phyloP scores from a whole-genome alignment of 2,888 invertebrate genomes.

The Drosophila cracens region DNA sequence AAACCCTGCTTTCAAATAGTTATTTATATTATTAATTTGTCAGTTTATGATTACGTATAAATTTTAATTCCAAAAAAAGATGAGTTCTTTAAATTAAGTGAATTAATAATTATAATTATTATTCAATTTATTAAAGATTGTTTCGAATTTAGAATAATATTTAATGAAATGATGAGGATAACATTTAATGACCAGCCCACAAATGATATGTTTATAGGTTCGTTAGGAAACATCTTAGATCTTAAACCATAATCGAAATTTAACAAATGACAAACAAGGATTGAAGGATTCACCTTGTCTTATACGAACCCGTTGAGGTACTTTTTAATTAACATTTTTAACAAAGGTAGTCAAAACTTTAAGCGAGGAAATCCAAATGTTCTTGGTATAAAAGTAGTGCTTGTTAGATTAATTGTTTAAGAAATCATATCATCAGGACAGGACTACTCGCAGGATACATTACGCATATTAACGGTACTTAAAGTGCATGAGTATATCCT shows the following conservation, averaged over 20 bases:
- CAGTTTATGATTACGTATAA: neutral
- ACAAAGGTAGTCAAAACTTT: neutral
- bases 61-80: no score
- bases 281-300: neutral
- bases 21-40: neutral
- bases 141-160: no score
- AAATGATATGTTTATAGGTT: neutral
- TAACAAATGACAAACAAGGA: neutral
- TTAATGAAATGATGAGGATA: neutral
- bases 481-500: neutral
- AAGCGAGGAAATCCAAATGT: neutral
- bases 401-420: neutral
- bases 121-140: no score
- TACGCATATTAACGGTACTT: neutral
- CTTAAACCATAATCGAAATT: neutral
- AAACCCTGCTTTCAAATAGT: neutral
- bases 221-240: neutral
- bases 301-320: neutral
- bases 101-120: no score
- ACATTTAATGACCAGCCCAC: neutral
- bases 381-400: neutral
- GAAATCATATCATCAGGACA: neutral
- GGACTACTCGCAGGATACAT: neutral
- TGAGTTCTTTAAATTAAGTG: no score
- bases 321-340: neutral